Conservation (phyloP, 2,113 vertebrate genomes). For the Pyrgilauda ruficollis region DNA sequence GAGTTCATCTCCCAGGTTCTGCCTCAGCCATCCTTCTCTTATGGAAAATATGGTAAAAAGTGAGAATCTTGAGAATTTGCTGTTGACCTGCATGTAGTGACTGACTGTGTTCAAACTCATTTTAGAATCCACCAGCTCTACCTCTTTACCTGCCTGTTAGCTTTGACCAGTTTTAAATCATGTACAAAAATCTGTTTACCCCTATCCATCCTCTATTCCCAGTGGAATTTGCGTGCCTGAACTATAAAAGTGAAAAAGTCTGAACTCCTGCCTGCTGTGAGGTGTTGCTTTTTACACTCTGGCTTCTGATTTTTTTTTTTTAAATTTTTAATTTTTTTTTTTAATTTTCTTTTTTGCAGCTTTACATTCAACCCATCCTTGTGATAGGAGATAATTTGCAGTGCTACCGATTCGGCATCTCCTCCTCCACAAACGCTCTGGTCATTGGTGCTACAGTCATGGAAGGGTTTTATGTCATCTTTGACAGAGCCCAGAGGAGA, state of each 20-base stretch:
- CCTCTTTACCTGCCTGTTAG: not conserved
- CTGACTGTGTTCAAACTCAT: not conserved
- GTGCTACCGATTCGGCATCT: slow-evolving; percentile 92
- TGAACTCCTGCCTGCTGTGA: not conserved
- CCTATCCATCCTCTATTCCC: not conserved
- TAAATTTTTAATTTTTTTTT: not conserved
- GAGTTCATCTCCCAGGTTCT: not conserved
- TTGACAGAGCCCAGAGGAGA: slow-evolving; percentile 84
- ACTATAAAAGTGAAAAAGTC: not conserved
- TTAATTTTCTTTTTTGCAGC: slow-evolving; percentile 63
- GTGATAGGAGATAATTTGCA: slow-evolving; percentile 79
- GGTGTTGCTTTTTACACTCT: not conserved
- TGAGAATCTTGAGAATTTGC: not conserved
- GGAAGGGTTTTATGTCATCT: slow-evolving; percentile 96
- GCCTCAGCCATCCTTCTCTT: not conserved
- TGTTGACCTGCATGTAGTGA: not conserved
- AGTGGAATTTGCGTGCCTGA: not conserved
- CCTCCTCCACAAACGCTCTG: slow-evolving; percentile 84
- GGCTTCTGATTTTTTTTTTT: not conserved
- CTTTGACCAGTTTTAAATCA: not conserved
- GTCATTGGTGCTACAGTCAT: slow-evolving; percentile 95
- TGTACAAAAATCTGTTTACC: not conserved
- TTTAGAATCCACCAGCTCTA: not conserved
- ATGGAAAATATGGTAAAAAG: not conserved
- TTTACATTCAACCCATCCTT: slow-evolving; percentile 90